phyloP scores from a whole-genome alignment of 2,797 vertebrate species.

The Pyrrhura leucotis region DNA sequence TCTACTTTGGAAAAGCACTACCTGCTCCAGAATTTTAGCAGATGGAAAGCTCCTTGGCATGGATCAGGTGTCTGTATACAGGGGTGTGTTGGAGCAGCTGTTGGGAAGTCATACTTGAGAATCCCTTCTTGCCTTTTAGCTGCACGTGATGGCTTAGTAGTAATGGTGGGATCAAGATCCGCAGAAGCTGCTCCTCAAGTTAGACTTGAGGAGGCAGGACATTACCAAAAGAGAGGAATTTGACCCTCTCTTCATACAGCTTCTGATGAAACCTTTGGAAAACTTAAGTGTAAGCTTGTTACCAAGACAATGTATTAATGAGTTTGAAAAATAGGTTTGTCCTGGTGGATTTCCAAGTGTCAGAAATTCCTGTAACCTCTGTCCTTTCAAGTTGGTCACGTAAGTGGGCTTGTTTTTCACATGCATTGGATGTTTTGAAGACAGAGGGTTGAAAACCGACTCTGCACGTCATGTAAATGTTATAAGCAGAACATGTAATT shows the following conservation, averaged over 20 bases:
- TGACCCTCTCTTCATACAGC: not conserved
- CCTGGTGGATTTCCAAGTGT: not conserved
- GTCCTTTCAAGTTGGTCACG: not conserved
- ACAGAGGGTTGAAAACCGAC: not conserved
- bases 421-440: not conserved
- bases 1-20: not conserved
- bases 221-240: not conserved
- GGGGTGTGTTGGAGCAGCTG: constrained; percentile 52
- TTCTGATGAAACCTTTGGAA: not conserved
- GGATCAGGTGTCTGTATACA: not conserved
- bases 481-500: not conserved
- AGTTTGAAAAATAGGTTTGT: not conserved
- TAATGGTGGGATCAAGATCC: not conserved
- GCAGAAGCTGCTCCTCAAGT: not conserved
- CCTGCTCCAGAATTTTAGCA: not conserved
- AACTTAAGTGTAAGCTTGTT: not conserved
- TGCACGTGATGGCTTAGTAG: not conserved
- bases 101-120: not conserved
- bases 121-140: not conserved
- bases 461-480: not conserved
- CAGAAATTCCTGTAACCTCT: not conserved
- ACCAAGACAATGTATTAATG: not conserved
- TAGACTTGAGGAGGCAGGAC: not conserved
- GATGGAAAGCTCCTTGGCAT: not conserved
- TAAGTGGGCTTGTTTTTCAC: constrained; percentile 40